Percentiles rank a stretch among this genome's conserved stretches.
phyloP scores from a whole-genome alignment of 2,113 vertebrate species.

The Eublepharis macularius region DNA sequence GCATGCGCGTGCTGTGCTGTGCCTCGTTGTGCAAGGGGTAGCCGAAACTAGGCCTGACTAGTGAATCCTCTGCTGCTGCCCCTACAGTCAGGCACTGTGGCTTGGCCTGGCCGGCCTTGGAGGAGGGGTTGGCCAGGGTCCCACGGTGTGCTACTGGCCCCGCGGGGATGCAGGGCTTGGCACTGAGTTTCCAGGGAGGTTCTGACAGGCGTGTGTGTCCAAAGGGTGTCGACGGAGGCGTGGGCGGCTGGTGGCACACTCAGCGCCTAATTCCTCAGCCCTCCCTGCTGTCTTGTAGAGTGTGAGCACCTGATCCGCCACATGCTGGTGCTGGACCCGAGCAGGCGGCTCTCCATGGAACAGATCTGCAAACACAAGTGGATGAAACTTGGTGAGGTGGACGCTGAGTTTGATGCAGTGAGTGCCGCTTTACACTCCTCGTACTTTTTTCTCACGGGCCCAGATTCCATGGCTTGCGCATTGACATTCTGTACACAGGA shows the following conservation, averaged over 20 bases:
- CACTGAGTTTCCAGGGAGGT: too few species aligned
- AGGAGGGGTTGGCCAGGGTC: background rate
- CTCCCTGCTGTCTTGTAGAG: slow-evolving; percentile 75
- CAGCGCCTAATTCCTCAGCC: background rate
- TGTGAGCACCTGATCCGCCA: slow-evolving; percentile 98
- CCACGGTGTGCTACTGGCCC: background rate
- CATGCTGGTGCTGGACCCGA: slow-evolving; percentile 97
- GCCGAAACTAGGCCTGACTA: too few species aligned
- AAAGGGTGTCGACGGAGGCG: fast-evolving
- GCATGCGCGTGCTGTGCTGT: too few species aligned
- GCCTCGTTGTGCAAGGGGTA: too few species aligned
- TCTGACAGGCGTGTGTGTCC: too few species aligned
- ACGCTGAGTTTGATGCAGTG: slow-evolving; percentile 94
- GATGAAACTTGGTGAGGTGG: slow-evolving; percentile 94
- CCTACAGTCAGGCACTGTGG: background rate
- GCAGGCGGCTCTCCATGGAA: slow-evolving; percentile 93
- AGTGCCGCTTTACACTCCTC: slow-evolving; percentile 47
- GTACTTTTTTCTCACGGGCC: too few species aligned
- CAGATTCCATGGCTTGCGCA: background rate
- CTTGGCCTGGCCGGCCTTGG: background rate
- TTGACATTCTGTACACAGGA: background rate
- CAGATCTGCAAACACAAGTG: slow-evolving; percentile 99
- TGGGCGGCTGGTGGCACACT: too few species aligned
- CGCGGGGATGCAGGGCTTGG: background rate
- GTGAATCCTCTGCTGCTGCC: too few species aligned